Evolutionary conservation across 1,140 invertebrate species (phyloP).

Genomic region (Microplitis mediator): DNA sequence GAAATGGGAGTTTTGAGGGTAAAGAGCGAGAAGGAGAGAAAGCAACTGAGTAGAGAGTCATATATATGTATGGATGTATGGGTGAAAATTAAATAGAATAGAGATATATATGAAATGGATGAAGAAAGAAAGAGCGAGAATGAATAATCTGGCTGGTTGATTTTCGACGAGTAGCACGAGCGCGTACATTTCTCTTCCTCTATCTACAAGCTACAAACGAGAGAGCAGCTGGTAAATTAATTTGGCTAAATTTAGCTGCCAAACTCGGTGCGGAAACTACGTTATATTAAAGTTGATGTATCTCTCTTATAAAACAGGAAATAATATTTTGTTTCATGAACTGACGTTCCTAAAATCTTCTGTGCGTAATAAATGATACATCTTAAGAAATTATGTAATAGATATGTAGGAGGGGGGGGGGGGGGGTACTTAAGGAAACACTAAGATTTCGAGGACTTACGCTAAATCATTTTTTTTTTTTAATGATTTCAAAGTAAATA

Average conservation of each 20-base stretch:
- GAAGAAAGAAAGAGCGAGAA: background rate
- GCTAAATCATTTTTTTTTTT: too few species aligned
- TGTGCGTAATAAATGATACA: background rate
- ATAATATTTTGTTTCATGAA: background rate
- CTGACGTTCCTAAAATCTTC: too few species aligned
- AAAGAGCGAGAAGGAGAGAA: background rate
- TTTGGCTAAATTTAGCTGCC: conserved; percentile 36
- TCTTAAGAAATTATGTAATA: background rate
- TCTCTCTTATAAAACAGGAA: background rate
- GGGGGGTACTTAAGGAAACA: too few species aligned
- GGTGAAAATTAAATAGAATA: background rate
- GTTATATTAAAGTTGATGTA: conserved; percentile 12
- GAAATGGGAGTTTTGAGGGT: conserved; percentile 9
- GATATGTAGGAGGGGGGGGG: too few species aligned
- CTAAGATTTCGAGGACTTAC: too few species aligned
- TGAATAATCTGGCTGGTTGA: conserved; percentile 15
- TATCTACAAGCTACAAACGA: background rate
- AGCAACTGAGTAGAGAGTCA: background rate
- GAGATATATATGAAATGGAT: background rate
- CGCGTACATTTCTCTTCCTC: conserved; percentile 9
- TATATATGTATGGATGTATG: background rate
- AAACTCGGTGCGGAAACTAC: conserved; percentile 24
- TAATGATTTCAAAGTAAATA: too few species aligned
- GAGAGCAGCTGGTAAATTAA: conserved; percentile 33
- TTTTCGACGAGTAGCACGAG: conserved; percentile 14